A percentile compares a stretch with the other conserved stretches of the same genome.
These are phyloP conservation scores for Scaptomyza montana DNA, from an alignment of 1,140 invertebrate genomes.

Conservation along the genomic window DNA sequence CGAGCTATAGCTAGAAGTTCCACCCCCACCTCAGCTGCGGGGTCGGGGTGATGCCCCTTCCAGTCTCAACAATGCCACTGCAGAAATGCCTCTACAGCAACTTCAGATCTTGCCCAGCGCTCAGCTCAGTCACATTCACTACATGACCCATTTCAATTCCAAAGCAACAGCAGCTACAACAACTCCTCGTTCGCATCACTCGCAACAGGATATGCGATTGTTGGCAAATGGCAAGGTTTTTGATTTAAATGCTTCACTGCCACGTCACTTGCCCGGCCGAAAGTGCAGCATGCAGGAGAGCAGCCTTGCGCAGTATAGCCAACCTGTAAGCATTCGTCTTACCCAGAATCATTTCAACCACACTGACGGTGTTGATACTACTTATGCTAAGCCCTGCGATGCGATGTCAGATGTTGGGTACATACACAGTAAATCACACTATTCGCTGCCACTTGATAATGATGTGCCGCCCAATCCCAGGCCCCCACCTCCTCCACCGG, in stretches of 20 bases:
- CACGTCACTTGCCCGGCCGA: conserved; percentile 45
- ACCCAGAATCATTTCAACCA: conserved; percentile 83
- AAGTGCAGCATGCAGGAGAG: conserved; percentile 64
- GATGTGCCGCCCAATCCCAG: conserved; percentile 69
- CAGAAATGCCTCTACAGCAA: conserved; percentile 60
- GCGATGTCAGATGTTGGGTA: conserved; percentile 68
- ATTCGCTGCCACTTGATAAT: conserved; percentile 77
- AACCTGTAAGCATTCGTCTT: conserved; percentile 68
- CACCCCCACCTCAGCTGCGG: conserved; percentile 82
- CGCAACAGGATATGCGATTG: conserved; percentile 74
- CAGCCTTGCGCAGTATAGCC: conserved; percentile 75
- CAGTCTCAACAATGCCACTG: conserved; percentile 41
- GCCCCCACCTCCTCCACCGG: conserved; percentile 75
- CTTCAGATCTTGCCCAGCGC: conserved; percentile 75
- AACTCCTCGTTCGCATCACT: conserved; percentile 56
- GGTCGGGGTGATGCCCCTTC: conserved; percentile 73
- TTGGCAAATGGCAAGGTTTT: conserved; percentile 60
- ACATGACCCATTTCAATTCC: conserved; percentile 78
- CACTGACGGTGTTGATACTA: conserved; percentile 46
- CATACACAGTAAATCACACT: conserved; percentile 80
- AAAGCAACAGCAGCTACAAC: conserved; percentile 2
- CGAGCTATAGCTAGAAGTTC: conserved; percentile 94
- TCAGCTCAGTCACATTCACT: conserved; percentile 83
- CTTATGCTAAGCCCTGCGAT: conserved; percentile 72
- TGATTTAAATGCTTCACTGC: conserved; percentile 52